Conservation (phyloP, 2,113 vertebrate genomes). For the Numida meleagris region DNA sequence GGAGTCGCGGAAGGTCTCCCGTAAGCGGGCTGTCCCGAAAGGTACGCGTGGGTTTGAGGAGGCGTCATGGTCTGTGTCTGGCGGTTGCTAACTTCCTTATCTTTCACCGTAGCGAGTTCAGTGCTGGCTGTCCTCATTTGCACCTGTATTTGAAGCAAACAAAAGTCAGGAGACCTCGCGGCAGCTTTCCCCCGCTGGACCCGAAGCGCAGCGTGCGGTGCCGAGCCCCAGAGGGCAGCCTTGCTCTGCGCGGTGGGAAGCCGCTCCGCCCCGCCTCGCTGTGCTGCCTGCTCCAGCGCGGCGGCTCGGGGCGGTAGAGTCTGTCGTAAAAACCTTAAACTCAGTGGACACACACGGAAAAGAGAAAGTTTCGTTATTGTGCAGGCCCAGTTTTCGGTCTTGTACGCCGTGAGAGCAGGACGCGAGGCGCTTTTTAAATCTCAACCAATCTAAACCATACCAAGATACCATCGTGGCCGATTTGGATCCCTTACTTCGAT, state of each 20-base stretch:
- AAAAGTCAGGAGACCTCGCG: neutral
- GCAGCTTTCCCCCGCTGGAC: no score
- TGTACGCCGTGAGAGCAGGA: neutral
- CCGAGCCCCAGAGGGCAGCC: conserved; percentile 60
- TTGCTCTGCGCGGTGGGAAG: conserved; percentile 32
- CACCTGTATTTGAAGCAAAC: rapidly evolving
- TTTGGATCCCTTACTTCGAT: neutral
- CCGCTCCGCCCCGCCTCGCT: neutral
- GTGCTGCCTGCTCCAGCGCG: no score
- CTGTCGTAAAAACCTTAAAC: neutral
- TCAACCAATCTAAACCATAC: neutral
- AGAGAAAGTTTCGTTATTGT: neutral
- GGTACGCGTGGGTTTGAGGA: no score
- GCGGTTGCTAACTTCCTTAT: neutral
- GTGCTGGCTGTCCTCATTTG: neutral
- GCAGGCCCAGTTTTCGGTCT: neutral
- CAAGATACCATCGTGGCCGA: neutral
- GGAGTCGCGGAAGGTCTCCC: neutral
- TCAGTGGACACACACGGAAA: neutral
- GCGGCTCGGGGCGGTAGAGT: no score
- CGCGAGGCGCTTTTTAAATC: neutral
- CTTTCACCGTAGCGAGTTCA: neutral
- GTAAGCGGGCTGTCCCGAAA: no score
- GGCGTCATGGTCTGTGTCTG: no score
- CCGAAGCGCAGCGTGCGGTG: no score